Base-by-base conservation (phyloP, 2,888 invertebrate species). In the Clepsis dumicolana region DNA sequence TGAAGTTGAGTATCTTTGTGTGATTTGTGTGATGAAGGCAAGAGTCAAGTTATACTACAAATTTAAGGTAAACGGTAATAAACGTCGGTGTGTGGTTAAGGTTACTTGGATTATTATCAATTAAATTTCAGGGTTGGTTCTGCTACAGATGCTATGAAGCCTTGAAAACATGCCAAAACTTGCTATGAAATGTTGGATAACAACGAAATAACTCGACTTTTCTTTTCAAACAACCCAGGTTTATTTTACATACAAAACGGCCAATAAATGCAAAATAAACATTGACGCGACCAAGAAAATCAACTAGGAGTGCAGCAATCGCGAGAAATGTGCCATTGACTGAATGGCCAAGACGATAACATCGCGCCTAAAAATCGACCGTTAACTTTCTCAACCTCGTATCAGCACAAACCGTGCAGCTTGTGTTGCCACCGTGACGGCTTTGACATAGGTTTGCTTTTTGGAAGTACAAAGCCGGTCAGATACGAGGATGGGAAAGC, bases 321-420 rank as follows among this genome's bases (percentile, higher is more conserved):
- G 74, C 71, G 70, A 75, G 70, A 74, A 75, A 79, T 72, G 75
- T 73, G 74, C 71, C 73, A 75, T 74, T 76, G 72, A 72, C 69
- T 65, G 74, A 74, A 75, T 71, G 78, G 74, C 72, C 76, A 75
- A 77, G 77, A 78, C 79, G 86, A 87, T 87, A 83, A 77, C 73
- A 86, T 87, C 86, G 76, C 80, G 78, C 79, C 81, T 84, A 85
- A 88, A 88, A 89, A 90, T 85, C 44, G 7, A 18, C 18, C 18
- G 44, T 14, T 18, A n/a, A 44, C 44, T 44, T 44, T 8, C 44
- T 18, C 44, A 44, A 44, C 1, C 18, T 16, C 44, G 16, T 16
- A 18, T 44, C 18, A 16, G 18, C 1, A 7, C 44, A 18, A 44
- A 44, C 8, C 44, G 1, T 7, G 44, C n/a, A 5, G 44, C 7